phyloP scores from a whole-genome alignment of 2,797 vertebrate genomes.

The Smutsia temminckii region DNA sequence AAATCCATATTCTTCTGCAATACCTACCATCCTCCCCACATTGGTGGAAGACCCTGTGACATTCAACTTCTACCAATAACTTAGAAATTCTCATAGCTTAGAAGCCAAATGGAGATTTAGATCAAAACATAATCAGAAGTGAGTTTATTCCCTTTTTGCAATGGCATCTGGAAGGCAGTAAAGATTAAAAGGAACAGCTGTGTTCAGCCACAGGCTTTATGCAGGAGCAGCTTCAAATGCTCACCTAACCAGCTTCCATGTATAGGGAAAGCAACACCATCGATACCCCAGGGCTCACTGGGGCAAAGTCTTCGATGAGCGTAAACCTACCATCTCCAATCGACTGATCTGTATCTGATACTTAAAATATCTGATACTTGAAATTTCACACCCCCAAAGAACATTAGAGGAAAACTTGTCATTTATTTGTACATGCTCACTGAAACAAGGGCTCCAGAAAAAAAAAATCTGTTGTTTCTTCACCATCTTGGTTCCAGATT shows the following conservation, averaged over 20 bases:
- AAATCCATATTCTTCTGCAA: background rate
- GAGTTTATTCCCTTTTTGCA: background rate
- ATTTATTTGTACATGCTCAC: background rate
- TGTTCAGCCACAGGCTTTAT: background rate
- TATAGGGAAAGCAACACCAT: rapidly evolving
- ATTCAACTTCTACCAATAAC: background rate
- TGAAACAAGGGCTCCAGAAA: background rate
- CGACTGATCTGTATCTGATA: background rate
- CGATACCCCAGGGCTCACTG: background rate
- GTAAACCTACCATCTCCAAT: background rate
- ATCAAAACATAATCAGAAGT: background rate
- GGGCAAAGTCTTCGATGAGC: background rate
- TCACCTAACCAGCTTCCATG: background rate
- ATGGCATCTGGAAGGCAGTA: background rate
- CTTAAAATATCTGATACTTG: background rate
- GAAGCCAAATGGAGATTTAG: background rate
- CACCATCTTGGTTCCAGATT: background rate
- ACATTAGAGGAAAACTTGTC: background rate
- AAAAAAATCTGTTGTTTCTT: background rate
- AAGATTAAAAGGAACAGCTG: background rate
- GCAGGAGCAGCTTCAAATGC: too few relatives aligned
- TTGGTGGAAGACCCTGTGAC: background rate
- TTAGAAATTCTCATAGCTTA: background rate
- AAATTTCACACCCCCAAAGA: background rate
- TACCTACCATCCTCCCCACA: background rate